phyloP scores from a whole-genome alignment of 2,797 vertebrate species.

The Sebastes hubbsi region DNA sequence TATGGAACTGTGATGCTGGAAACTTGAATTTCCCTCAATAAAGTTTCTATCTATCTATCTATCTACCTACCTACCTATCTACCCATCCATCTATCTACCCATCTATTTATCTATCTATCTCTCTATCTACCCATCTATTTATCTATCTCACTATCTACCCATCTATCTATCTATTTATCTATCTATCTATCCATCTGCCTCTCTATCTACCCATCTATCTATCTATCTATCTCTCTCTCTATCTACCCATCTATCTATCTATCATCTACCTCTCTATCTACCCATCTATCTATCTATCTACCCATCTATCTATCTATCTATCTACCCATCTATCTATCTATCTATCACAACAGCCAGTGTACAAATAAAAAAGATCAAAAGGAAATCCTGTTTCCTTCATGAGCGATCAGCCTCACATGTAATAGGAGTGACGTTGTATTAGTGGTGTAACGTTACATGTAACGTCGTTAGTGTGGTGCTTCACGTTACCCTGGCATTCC shows the following conservation, averaged over 20 bases:
- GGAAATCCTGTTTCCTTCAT: neutral
- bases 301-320: rapidly evolving
- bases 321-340: too few relatives aligned
- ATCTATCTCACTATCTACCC: rapidly evolving
- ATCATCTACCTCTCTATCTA: rapidly evolving
- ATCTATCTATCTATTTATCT: too few relatives aligned
- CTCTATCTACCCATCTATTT: rapidly evolving
- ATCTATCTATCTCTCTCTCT: too few relatives aligned
- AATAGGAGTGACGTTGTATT: neutral
- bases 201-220: too few relatives aligned
- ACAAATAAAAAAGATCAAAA: neutral
- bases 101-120: too few relatives aligned
- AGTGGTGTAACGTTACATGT: slow-evolving; percentile 6
- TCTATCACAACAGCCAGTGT: neutral
- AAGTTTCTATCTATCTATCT: too few relatives aligned
- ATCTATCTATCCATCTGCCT: too few relatives aligned
- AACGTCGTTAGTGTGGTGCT: too few relatives aligned
- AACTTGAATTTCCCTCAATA: too few relatives aligned
- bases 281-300: rapidly evolving
- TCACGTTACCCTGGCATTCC: slow-evolving; percentile 37
- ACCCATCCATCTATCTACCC: rapidly evolving
- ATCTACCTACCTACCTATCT: too few relatives aligned
- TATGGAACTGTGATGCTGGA: too few relatives aligned
- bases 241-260: too few relatives aligned
- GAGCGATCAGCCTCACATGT: neutral